These are phyloP conservation scores for Belgica antarctica DNA, from an alignment of 2,888 invertebrate species.

Conservation along the genomic window DNA sequence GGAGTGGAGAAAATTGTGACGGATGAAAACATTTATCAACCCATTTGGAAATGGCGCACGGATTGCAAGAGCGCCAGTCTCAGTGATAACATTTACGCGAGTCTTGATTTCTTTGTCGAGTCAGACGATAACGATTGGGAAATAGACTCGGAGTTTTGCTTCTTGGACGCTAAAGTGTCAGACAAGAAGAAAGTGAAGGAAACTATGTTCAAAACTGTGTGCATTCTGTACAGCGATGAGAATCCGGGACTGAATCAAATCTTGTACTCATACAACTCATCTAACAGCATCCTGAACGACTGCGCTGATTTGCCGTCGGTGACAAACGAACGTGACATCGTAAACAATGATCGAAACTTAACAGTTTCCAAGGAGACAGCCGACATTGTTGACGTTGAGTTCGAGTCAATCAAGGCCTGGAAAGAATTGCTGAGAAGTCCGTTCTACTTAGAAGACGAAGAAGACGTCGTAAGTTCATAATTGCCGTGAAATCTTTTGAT, in stretches of 20 bases:
- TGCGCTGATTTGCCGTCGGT: no score
- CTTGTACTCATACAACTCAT: slow-evolving; percentile 47
- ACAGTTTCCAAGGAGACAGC: neutral
- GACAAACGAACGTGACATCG: neutral
- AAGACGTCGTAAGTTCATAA: slow-evolving; percentile 53
- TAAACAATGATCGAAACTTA: neutral
- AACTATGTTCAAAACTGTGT: slow-evolving; percentile 49
- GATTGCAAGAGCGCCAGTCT: slow-evolving; percentile 47
- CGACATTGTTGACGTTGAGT: slow-evolving; percentile 1
- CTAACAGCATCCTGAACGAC: neutral
- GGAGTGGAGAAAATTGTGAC: slow-evolving; percentile 43
- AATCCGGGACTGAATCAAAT: slow-evolving; percentile 52
- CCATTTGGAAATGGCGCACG: slow-evolving; percentile 54
- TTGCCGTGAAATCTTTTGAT: neutral
- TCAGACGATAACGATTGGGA: slow-evolving; percentile 33
- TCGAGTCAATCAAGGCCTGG: slow-evolving; percentile 53
- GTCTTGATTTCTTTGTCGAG: slow-evolving; percentile 12
- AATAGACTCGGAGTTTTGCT: slow-evolving; percentile 35
- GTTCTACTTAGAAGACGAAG: slow-evolving; percentile 54
- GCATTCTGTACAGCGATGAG: slow-evolving; percentile 51
- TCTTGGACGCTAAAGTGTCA: neutral
- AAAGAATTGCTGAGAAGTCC: slow-evolving; percentile 51
- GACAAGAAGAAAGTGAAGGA: neutral
- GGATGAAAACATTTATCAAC: slow-evolving; percentile 54
- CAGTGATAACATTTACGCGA: slow-evolving; percentile 35